Conservation (phyloP, 2,888 invertebrate genomes). For the Latrodectus elegans region DNA sequence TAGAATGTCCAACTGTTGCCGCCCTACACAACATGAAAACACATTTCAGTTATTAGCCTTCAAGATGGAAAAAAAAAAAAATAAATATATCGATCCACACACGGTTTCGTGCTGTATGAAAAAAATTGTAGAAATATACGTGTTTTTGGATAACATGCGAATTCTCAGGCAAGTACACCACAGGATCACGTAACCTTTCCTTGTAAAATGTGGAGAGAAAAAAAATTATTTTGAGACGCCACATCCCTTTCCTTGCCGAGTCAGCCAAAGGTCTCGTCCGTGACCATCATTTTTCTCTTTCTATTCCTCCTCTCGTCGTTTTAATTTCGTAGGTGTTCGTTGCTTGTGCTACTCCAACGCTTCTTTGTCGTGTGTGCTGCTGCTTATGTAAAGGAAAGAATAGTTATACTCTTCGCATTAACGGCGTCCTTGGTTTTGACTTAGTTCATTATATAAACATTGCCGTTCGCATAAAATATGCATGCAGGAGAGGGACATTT, state of each 20-base stretch:
- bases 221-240: not conserved
- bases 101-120: conserved; percentile 10
- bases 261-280: conserved; percentile 49
- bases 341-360: not conserved
- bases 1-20: conserved; percentile 17
- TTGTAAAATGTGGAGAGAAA: not conserved
- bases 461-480: no score
- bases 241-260: not conserved
- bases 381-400: not conserved
- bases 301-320: not conserved
- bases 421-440: no score
- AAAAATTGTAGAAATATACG: not conserved
- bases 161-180: conserved; percentile 47
- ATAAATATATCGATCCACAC: conserved; percentile 22
- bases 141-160: conserved; percentile 9
- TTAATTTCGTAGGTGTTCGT: conserved; percentile 9
- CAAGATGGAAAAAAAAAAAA: not conserved
- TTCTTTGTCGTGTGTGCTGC: not conserved
- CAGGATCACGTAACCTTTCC: conserved; percentile 48
- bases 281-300: conserved; percentile 38
- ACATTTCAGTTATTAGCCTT: no score
- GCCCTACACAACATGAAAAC: no score
- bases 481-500: no score
- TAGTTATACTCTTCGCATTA: not conserved
- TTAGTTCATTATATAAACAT: no score